Evolutionary conservation across 2,888 invertebrate genomes (phyloP).

Genomic region (Limnephilus rhombicus): DNA sequence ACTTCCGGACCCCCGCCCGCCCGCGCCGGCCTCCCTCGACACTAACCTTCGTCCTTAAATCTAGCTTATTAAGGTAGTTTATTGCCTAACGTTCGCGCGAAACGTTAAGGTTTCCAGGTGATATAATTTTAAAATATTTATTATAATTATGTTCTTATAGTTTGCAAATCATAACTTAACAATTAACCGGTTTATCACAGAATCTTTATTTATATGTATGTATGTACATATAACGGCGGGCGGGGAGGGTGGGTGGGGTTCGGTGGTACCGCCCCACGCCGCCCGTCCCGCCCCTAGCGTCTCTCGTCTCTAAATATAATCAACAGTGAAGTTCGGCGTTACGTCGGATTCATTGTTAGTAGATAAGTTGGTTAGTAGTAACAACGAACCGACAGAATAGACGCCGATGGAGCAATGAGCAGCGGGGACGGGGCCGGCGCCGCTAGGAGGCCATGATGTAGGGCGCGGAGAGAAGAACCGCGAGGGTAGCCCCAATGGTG

Average conservation of each 20-base stretch:
- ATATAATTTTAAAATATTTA: conserved; percentile 48
- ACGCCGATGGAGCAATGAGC: background rate
- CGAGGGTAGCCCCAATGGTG: conserved; percentile 97
- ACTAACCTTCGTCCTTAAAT: conserved; percentile 63
- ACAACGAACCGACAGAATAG: conserved; percentile 30
- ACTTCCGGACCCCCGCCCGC: conserved; percentile 50
- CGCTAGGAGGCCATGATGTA: conserved; percentile 95
- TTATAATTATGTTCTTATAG: conserved; percentile 49
- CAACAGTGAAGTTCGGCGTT: conserved; percentile 52
- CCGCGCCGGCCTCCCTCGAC: conserved; percentile 34
- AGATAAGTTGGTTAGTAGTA: background rate
- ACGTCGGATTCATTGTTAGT: background rate
- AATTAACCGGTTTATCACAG: conserved; percentile 84
- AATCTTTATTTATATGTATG: conserved; percentile 72
- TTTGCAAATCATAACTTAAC: conserved; percentile 82
- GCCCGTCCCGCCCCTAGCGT: conserved; percentile 52
- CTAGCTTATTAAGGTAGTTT: conserved; percentile 40
- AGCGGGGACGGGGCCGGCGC: conserved; percentile 76
- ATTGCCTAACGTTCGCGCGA: conserved; percentile 49
- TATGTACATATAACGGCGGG: conserved; percentile 54
- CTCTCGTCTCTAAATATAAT: conserved; percentile 55
- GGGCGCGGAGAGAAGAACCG: conserved; percentile 97
- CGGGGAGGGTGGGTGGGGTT: conserved; percentile 66
- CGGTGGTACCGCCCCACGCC: conserved; percentile 68
- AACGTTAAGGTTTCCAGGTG: conserved; percentile 26